Conservation (phyloP, 1,140 invertebrate genomes). For the Oedothorax gibbosus region DNA sequence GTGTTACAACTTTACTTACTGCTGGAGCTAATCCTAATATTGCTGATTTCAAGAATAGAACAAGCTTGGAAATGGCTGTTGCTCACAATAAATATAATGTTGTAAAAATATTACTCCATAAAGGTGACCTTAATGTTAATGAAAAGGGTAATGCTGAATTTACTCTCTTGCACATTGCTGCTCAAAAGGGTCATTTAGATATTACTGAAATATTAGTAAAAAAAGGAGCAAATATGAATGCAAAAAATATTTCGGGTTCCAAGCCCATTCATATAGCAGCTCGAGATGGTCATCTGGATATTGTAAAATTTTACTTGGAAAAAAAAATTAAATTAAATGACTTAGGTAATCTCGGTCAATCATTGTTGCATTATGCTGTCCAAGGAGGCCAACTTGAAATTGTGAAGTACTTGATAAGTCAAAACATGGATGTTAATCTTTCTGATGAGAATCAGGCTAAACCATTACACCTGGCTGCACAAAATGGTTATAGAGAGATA, state of each 20-base stretch:
- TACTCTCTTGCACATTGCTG: not conserved
- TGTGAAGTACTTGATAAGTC: constrained; percentile 1
- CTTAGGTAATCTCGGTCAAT: not conserved
- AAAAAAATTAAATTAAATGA: not conserved
- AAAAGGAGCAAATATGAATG: constrained; percentile 39
- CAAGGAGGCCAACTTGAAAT: not conserved
- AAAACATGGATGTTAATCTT: constrained; percentile 5
- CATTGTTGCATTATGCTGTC: constrained; percentile 6
- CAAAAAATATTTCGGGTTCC: not conserved
- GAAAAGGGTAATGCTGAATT: too few relatives aligned
- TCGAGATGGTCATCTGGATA: not conserved
- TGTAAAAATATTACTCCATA: too few relatives aligned
- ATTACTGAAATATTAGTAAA: not conserved
- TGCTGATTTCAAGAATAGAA: too few relatives aligned
- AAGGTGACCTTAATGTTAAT: too few relatives aligned
- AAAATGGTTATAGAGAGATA: not conserved
- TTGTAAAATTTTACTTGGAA: constrained; percentile 6
- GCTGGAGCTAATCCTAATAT: too few relatives aligned
- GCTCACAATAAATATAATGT: too few relatives aligned
- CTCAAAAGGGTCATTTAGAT: not conserved
- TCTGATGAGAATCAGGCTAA: not conserved
- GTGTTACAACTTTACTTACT: too few relatives aligned
- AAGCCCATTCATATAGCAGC: constrained; percentile 31
- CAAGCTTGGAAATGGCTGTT: too few relatives aligned
- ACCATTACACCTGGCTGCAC: constrained; percentile 16